Base-by-base conservation (phyloP, 2,113 vertebrate genomes). In the Catharus bicknelli region DNA sequence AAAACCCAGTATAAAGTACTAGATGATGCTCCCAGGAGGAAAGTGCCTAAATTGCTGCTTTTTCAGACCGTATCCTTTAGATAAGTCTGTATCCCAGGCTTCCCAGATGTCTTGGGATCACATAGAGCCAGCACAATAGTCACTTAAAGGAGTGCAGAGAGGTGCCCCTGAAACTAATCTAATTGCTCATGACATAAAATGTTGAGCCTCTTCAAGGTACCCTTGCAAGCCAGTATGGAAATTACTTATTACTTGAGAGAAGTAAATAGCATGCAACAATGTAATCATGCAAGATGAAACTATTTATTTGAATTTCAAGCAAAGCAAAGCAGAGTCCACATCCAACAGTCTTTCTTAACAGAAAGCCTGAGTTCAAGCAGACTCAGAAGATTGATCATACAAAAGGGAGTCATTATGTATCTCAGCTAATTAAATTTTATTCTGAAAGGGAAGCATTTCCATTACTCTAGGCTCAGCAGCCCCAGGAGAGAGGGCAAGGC, bases 161-260 rank as follows among this genome's bases (percentile, higher is more conserved):
- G 51, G 36, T 53, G 29, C 34, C 38, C 72, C 53, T 50, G 50
- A 48, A 93, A 79, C 79, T 72, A 75, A 86, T 27, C 57, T 96
- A 85, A 93, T 73, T 69, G 50, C 77, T 90, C 29, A 61, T 83
- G 77, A 86, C n/a, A 74, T 26, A 78, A 93, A 72, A 93, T 22
- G 32, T 34, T 69, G 50, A 87, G 42, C 18, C 26, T 85, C 54
- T 94, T 74, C 75, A 69, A 34, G 19, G 38, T 53, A 72, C 14
- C 69, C 23, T 26, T 16, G 1, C 32, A 94, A 91, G 13, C 32
- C 78, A 73, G 57, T 63, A 50, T 63, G 36, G 66, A 94, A 86
- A 90, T 86, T 64, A 42, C n/a, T 59, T 32, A 43, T 1, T 30
- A 54, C 58, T 76, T 4, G 27, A 89, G 32, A 89, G 88, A 73